These are phyloP conservation scores for Gastrophysa polygoni DNA, from an alignment of 2,888 invertebrate genomes.

Conservation along the genomic window DNA sequence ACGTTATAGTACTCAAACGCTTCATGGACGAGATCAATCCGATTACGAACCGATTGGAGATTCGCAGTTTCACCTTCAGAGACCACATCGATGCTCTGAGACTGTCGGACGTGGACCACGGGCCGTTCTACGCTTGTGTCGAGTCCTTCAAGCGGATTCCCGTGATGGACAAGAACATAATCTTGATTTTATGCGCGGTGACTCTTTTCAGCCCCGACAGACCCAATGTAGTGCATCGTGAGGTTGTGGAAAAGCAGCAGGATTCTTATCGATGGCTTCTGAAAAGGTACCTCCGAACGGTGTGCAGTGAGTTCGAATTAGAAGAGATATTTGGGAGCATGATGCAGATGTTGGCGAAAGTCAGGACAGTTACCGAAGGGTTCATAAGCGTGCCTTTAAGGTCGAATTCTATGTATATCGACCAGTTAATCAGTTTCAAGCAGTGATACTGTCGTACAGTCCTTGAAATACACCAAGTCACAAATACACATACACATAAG, in stretches of 20 bases:
- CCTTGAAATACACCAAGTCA: too few relatives aligned
- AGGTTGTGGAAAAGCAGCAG: slow-evolving; percentile 86
- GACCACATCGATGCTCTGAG: slow-evolving; percentile 75
- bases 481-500: too few relatives aligned
- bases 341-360: slow-evolving; percentile 89
- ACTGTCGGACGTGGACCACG: slow-evolving; percentile 83
- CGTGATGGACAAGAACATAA: slow-evolving; percentile 86
- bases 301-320: slow-evolving; percentile 84
- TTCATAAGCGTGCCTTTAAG: slow-evolving; percentile 90
- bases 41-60: slow-evolving; percentile 74
- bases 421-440: slow-evolving; percentile 66
- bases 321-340: slow-evolving; percentile 85
- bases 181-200: slow-evolving; percentile 90
- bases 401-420: too few relatives aligned
- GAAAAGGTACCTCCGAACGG: slow-evolving; percentile 81
- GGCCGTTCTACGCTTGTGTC: slow-evolving; percentile 85
- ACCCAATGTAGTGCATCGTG: slow-evolving; percentile 78
- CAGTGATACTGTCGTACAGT: neutral
- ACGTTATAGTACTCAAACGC: slow-evolving; percentile 93
- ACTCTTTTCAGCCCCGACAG: slow-evolving; percentile 87
- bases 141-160: slow-evolving; percentile 81
- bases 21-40: slow-evolving; percentile 85
- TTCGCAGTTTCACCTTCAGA: neutral
- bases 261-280: slow-evolving; percentile 89
- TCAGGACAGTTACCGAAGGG: slow-evolving; percentile 86